Conservation (phyloP, 2,113 vertebrate genomes). For the Larimichthys crocea region DNA sequence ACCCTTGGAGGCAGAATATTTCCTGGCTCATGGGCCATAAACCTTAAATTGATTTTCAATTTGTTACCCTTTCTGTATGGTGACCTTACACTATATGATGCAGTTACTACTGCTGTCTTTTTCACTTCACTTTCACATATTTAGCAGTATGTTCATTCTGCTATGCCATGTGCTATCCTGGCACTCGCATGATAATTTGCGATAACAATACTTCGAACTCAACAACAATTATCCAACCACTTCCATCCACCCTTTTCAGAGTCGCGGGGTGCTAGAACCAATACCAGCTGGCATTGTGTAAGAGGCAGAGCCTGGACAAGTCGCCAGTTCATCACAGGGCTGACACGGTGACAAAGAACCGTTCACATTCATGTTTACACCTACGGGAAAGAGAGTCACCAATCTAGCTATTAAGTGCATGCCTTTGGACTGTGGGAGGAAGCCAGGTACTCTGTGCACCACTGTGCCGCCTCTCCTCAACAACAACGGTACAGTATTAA, state of each 20-base stretch:
- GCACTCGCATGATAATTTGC: not conserved
- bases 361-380: no score
- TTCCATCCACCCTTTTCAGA: no score
- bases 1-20: constrained; percentile 47
- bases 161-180: not conserved
- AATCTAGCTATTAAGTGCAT: no score
- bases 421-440: no score
- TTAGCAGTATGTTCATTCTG: constrained; percentile 10
- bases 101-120: constrained; percentile 42
- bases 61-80: constrained; percentile 39
- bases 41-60: constrained; percentile 75
- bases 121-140: constrained; percentile 53
- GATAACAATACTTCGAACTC: not conserved
- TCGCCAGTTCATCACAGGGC: no score
- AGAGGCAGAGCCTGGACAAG: no score
- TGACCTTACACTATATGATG: constrained; percentile 53
- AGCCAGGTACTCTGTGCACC: no score
- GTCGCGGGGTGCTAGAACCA: no score
- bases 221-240: not conserved
- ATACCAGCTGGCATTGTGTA: no score
- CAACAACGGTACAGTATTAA: not conserved
- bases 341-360: no score
- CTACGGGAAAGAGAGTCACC: no score
- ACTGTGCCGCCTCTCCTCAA: no score
- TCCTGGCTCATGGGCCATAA: constrained; percentile 62